A percentile compares a stretch with the other conserved stretches of the same genome.
These are phyloP conservation scores for Amphipyra berbera DNA, from an alignment of 2,888 invertebrate genomes.

Conservation along the genomic window DNA sequence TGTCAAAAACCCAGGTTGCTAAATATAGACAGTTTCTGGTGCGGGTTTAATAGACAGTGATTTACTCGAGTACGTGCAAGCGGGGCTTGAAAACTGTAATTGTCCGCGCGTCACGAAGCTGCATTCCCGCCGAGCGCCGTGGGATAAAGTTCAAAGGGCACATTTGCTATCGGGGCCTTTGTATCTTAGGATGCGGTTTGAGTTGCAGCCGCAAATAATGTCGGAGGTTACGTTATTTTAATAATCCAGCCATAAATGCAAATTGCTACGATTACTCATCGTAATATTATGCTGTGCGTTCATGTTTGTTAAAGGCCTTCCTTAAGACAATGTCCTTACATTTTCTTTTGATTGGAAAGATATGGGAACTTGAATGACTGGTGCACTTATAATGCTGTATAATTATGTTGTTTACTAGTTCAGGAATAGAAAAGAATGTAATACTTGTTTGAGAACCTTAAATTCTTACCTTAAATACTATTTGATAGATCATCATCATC, in stretches of 20 bases:
- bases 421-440: background rate
- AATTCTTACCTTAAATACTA: too few relatives aligned
- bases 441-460: too few relatives aligned
- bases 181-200: constrained; percentile 67
- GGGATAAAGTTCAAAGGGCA: constrained; percentile 81
- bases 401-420: background rate
- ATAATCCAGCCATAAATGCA: constrained; percentile 63
- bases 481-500: too few relatives aligned
- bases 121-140: constrained; percentile 66
- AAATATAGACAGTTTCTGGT: constrained; percentile 61
- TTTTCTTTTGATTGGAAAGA: constrained; percentile 31
- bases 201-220: constrained; percentile 64
- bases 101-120: constrained; percentile 76
- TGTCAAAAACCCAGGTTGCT: constrained; percentile 52
- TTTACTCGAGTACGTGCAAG: constrained; percentile 71
- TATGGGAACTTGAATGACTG: constrained; percentile 17
- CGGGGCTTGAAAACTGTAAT: constrained; percentile 75
- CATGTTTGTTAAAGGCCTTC: constrained; percentile 24
- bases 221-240: constrained; percentile 65
- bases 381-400: background rate
- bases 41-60: constrained; percentile 68
- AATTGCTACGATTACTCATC: constrained; percentile 62
- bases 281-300: constrained; percentile 43
- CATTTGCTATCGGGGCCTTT: constrained; percentile 70
- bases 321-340: constrained; percentile 32